These are phyloP conservation scores for Abrostola tripartita DNA, from an alignment of 2,888 invertebrate species.

Conservation along the genomic window DNA sequence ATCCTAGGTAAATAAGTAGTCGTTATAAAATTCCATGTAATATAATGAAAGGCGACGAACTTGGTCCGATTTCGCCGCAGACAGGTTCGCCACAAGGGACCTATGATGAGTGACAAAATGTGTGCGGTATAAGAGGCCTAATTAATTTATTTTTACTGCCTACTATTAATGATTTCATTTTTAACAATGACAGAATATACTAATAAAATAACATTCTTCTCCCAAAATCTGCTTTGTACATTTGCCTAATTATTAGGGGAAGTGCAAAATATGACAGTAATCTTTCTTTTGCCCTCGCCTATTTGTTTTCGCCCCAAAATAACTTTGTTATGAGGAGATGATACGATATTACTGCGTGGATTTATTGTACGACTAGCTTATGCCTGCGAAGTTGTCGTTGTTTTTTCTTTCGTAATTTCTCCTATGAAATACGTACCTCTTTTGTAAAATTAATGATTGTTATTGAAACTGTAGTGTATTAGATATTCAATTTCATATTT, in stretches of 20 bases:
- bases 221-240: slow-evolving; percentile 44
- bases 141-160: too few relatives aligned
- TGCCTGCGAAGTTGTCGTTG: neutral
- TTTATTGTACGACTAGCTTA: slow-evolving; percentile 9
- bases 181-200: slow-evolving; percentile 33
- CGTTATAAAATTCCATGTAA: too few relatives aligned
- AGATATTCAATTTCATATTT: too few relatives aligned
- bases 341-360: slow-evolving; percentile 24
- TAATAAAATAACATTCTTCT: slow-evolving; percentile 51
- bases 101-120: too few relatives aligned
- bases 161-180: slow-evolving; percentile 8
- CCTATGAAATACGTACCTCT: too few relatives aligned
- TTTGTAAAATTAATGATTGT: too few relatives aligned
- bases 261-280: slow-evolving; percentile 65
- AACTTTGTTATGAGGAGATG: slow-evolving; percentile 43
- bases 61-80: too few relatives aligned
- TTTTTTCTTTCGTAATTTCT: neutral
- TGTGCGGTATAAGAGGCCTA: too few relatives aligned
- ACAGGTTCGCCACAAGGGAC: too few relatives aligned
- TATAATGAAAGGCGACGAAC: too few relatives aligned
- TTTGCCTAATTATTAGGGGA: slow-evolving; percentile 62
- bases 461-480: too few relatives aligned
- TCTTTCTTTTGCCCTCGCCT: slow-evolving; percentile 59
- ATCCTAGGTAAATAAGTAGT: too few relatives aligned
- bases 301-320: slow-evolving; percentile 55